Evolutionary conservation across 2,113 vertebrate genomes (phyloP).

Genomic region (Ginglymostoma cirratum): DNA sequence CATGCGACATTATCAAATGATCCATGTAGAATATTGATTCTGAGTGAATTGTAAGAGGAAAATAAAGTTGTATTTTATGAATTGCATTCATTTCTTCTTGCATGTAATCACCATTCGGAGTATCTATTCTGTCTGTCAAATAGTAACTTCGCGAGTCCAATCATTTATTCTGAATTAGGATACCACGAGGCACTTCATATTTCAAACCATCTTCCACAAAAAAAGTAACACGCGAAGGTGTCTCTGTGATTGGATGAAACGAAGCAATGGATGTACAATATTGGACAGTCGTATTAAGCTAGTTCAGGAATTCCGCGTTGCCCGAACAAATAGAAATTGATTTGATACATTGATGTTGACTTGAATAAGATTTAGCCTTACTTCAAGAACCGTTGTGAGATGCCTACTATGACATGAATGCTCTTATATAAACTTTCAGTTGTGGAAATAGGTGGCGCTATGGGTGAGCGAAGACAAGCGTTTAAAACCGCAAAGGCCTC

Average conservation of each 20-base stretch:
- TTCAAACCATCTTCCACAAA: not conserved
- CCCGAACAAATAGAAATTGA: not conserved
- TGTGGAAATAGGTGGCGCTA: slow-evolving; percentile 25
- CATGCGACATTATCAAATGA: not conserved
- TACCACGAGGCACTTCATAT: not conserved
- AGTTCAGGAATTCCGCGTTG: not conserved
- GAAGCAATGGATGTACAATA: not conserved
- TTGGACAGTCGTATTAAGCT: not conserved
- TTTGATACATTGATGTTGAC: not conserved
- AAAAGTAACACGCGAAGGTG: not conserved
- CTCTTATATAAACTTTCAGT: not conserved
- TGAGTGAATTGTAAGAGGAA: not conserved
- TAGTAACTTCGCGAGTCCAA: not conserved
- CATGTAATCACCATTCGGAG: not conserved
- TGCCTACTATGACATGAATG: not conserved
- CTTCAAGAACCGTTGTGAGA: not conserved
- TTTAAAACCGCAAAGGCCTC: slow-evolving; percentile 25
- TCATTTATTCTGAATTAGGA: not conserved
- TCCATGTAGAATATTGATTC: not conserved
- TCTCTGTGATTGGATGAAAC: not conserved
- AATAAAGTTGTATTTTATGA: not conserved
- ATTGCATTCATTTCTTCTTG: not conserved
- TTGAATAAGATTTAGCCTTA: not conserved
- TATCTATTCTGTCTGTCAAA: not conserved
- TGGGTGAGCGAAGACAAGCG: slow-evolving; percentile 4